Base-by-base conservation (phyloP, 2,888 invertebrate genomes). In the Amphimallon solstitiale region DNA sequence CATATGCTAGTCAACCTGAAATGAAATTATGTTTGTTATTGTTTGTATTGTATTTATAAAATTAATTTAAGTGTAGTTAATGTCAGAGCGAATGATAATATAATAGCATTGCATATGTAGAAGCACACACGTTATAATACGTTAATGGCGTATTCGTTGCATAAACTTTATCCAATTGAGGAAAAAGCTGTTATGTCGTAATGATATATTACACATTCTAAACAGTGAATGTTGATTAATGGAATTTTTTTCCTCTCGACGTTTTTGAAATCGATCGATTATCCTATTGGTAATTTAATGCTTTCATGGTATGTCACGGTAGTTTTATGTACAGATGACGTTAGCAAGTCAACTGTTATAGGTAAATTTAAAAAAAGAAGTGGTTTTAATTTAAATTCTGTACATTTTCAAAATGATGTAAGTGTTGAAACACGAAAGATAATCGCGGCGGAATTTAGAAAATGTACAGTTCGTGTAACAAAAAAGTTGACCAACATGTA, bases 61-160 rank as follows among this genome's bases (percentile, higher is more conserved):
- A 48, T 48, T 48, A 48, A 48, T 48, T 48, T 48, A 48, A 48
- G n/a, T 10, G 12, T 23, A 23, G 21, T 19, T 48, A 23, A 48
- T 21, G 23, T 48, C 48, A 5, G 29, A 23, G 7, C 48, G 23
- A n/a, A 23, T 12, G 23, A 23, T 48, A 21, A 23, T 1, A 21
- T 21, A 21, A 48, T 48, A n/a, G 23, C 23, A 12, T 23, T 48
- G 19, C 10, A 10, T 45, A 21, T 23, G 48, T n/a, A 2, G 10
- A 12, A 46, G n/a, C 12, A 12, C 4, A 48, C n/a, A 23, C 6
- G 21, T 46, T n/a, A 46, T 10, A n/a, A 12, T 23, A n/a, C 19
- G 23, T 48, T 48, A 9, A 23, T 48, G 21, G 23, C 48, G 23
- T 48, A 23, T 10, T 4, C 23, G 48, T 48, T 48, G 23, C 23